These are phyloP conservation scores for Drosophila sucinea DNA, from an alignment of 1,140 invertebrate genomes.

Conservation along the genomic window DNA sequence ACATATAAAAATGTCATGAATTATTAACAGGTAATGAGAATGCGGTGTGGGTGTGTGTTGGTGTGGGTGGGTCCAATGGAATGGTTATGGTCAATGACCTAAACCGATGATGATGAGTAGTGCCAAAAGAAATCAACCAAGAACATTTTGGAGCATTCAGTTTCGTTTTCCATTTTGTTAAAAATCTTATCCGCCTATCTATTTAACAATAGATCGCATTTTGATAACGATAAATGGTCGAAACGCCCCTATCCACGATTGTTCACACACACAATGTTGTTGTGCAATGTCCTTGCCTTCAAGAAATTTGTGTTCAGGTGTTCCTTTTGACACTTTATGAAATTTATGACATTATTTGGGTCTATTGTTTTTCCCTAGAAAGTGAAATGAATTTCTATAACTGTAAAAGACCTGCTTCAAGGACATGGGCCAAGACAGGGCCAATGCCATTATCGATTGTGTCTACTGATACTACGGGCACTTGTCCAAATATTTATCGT, in stretches of 20 bases:
- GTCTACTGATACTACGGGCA: slow-evolving; percentile 21
- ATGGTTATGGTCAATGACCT: slow-evolving; percentile 62
- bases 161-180: background rate
- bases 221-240: slow-evolving; percentile 31
- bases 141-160: background rate
- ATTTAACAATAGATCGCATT: background rate
- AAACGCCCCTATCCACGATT: slow-evolving; percentile 56
- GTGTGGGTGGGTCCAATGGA: background rate
- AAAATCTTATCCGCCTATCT: background rate
- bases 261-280: background rate
- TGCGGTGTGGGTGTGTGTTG: slow-evolving; percentile 18
- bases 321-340: slow-evolving; percentile 79
- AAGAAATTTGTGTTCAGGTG: slow-evolving; percentile 53
- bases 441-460: slow-evolving; percentile 11
- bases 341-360: slow-evolving; percentile 76
- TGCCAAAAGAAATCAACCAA: background rate
- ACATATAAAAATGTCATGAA: slow-evolving; percentile 73
- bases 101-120: slow-evolving; percentile 1
- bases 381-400: slow-evolving; percentile 57
- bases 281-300: slow-evolving; percentile 27
- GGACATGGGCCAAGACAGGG: slow-evolving; percentile 35
- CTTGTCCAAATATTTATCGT: slow-evolving; percentile 59
- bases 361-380: slow-evolving; percentile 55
- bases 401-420: slow-evolving; percentile 61
- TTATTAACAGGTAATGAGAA: slow-evolving; percentile 72